Evolutionary conservation across 1,140 invertebrate species (phyloP).

Genomic region (Maconellicoccus hirsutus): DNA sequence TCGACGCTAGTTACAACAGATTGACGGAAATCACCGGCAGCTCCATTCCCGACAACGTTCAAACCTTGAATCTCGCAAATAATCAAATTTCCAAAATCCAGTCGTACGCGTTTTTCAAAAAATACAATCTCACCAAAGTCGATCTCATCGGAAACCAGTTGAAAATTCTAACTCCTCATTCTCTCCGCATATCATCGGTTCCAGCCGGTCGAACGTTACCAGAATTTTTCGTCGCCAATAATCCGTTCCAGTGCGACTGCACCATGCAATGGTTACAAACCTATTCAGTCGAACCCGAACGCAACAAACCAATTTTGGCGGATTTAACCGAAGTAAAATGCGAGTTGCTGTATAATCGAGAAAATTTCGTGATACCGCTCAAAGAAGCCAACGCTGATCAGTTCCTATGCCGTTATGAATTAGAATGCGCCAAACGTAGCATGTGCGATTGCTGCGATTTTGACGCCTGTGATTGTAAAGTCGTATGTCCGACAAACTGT

Average conservation of each 20-base stretch:
- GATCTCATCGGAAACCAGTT: constrained; percentile 77
- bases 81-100: constrained; percentile 78
- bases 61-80: constrained; percentile 70
- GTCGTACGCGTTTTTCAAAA: constrained; percentile 86
- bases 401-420: constrained; percentile 81
- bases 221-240: constrained; percentile 81
- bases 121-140: constrained; percentile 75
- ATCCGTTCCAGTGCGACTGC: constrained; percentile 83
- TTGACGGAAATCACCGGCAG: constrained; percentile 69
- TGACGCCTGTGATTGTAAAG: constrained; percentile 87
- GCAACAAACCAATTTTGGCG: constrained; percentile 73
- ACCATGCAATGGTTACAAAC: constrained; percentile 74
- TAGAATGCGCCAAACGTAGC: constrained; percentile 64
- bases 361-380: constrained; percentile 61
- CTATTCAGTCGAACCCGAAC: constrained; percentile 60
- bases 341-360: constrained; percentile 71
- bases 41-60: constrained; percentile 72
- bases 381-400: constrained; percentile 73
- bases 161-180: constrained; percentile 71
- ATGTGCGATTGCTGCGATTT: constrained; percentile 88
- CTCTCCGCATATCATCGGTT: constrained; percentile 66
- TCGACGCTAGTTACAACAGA: constrained; percentile 75
- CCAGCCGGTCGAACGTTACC: constrained; percentile 63
- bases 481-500: constrained; percentile 84
- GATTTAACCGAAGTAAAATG: constrained; percentile 81